phyloP scores from a whole-genome alignment of 1,140 invertebrate species.

The Procambarus clarkii region DNA sequence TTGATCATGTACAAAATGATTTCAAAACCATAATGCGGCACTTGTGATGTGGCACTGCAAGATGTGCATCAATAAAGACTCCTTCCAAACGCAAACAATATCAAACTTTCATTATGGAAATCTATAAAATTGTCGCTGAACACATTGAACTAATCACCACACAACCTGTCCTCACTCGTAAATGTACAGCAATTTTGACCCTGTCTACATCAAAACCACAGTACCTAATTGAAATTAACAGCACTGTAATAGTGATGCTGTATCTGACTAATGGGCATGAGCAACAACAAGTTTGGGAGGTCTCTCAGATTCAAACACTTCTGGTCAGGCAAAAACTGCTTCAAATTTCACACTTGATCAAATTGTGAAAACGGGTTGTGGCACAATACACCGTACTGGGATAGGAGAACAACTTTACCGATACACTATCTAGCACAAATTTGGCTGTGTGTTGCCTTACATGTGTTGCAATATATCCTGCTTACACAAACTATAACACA shows the following conservation, averaged over 20 bases:
- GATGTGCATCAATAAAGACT: not conserved
- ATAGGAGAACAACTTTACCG: constrained; percentile 25
- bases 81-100: not conserved
- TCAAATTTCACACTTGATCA: too few relatives aligned
- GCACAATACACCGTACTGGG: not conserved
- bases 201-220: too few relatives aligned
- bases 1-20: constrained; percentile 3
- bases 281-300: too few relatives aligned
- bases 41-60: not conserved
- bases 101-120: not conserved
- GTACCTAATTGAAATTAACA: too few relatives aligned
- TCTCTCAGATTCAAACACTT: too few relatives aligned
- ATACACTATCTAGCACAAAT: constrained; percentile 31
- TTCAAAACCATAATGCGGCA: constrained; percentile 12
- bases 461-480: constrained; percentile 31
- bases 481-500: constrained; percentile 46
- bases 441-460: constrained; percentile 35
- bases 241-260: too few relatives aligned
- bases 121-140: not conserved
- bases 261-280: too few relatives aligned
- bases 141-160: constrained; percentile 19
- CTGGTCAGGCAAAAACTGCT: too few relatives aligned
- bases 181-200: too few relatives aligned
- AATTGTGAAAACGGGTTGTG: too few relatives aligned
- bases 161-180: too few relatives aligned